These are phyloP conservation scores for Cheilosia soror DNA, from an alignment of 2,888 invertebrate species.

Conservation along the genomic window DNA sequence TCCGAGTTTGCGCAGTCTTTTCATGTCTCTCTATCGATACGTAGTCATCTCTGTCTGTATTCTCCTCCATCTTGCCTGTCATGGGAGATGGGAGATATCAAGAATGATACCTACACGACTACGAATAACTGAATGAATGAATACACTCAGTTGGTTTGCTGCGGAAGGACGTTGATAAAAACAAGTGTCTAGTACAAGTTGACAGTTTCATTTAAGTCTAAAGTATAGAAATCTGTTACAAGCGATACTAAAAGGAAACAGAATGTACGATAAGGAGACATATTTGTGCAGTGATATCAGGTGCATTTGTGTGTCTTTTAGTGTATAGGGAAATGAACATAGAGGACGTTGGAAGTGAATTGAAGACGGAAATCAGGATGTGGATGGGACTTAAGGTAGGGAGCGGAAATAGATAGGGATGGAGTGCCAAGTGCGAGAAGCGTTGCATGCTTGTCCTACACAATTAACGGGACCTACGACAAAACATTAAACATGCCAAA, in stretches of 20 bases:
- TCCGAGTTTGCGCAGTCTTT: conserved; percentile 41
- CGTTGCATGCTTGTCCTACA: too few relatives aligned
- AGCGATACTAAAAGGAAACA: neutral
- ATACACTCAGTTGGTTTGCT: conserved; percentile 25
- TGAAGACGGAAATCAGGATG: too few relatives aligned
- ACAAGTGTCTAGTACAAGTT: conserved; percentile 54
- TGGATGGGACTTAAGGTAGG: too few relatives aligned
- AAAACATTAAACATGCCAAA: too few relatives aligned
- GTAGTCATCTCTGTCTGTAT: conserved; percentile 2
- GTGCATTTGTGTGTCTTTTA: neutral
- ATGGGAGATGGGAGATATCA: conserved; percentile 18
- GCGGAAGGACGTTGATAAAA: conserved; percentile 62
- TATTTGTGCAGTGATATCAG: conserved; percentile 15
- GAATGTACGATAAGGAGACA: conserved; percentile 3
- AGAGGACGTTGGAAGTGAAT: too few relatives aligned
- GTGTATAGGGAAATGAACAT: too few relatives aligned
- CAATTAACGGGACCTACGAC: too few relatives aligned
- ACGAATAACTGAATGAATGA: neutral
- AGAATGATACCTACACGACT: neutral
- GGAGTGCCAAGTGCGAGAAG: too few relatives aligned
- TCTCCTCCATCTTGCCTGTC: conserved; percentile 1
- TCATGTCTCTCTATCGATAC: neutral
- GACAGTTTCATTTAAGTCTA: conserved; percentile 35
- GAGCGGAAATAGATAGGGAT: too few relatives aligned
- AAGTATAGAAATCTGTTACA: conserved; percentile 8